Evolutionary conservation across 2,888 invertebrate species (phyloP).

Genomic region (Hirtodrosophila alboralis): DNA sequence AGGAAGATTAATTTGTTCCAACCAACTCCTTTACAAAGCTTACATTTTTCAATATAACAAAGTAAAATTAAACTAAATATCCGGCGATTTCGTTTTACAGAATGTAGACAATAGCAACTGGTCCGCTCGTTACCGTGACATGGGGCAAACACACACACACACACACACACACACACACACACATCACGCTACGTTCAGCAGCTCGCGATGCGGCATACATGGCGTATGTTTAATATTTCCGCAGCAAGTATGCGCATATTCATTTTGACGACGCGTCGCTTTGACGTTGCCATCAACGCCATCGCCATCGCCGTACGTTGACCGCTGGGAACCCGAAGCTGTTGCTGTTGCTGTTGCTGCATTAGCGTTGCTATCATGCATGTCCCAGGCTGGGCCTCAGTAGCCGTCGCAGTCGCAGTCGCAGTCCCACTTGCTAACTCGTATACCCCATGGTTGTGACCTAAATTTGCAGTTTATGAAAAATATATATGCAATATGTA

Average conservation of each 20-base stretch:
- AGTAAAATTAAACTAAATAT: too few relatives aligned
- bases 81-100: slow-evolving; percentile 3
- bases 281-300: slow-evolving; percentile 61
- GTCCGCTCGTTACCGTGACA: slow-evolving; percentile 38
- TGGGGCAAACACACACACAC: too few relatives aligned
- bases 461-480: slow-evolving; percentile 76
- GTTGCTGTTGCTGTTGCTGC: slow-evolving; percentile 55
- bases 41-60: too few relatives aligned
- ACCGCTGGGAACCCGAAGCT: slow-evolving; percentile 65
- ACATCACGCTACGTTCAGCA: slow-evolving; percentile 33
- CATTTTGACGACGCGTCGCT: slow-evolving; percentile 75
- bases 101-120: slow-evolving; percentile 6
- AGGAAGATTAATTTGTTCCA: too few relatives aligned
- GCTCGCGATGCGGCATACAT: slow-evolving; percentile 56
- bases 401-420: slow-evolving; percentile 6
- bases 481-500: slow-evolving; percentile 66
- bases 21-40: too few relatives aligned
- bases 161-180: too few relatives aligned
- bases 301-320: slow-evolving; percentile 61
- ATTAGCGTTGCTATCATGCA: slow-evolving; percentile 62
- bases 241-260: slow-evolving; percentile 73
- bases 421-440: slow-evolving; percentile 36
- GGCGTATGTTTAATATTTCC: slow-evolving; percentile 78
- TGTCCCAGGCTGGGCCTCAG: slow-evolving; percentile 15
- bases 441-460: slow-evolving; percentile 66